phyloP scores from a whole-genome alignment of 1,140 invertebrate species.

The Cyclargus thomasi region DNA sequence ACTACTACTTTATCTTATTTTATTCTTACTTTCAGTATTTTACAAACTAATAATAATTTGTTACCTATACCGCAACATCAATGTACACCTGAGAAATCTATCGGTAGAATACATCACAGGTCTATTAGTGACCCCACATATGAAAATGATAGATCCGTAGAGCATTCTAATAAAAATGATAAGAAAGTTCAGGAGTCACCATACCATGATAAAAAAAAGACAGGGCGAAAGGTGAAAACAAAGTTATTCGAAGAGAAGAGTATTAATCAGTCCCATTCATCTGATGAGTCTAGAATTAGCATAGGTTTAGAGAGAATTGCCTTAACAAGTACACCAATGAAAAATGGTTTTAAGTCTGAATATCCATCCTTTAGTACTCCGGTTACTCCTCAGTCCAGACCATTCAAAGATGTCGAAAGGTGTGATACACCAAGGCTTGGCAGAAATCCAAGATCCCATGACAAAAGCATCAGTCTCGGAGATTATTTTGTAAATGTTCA shows the following conservation, averaged over 20 bases:
- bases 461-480: constrained; percentile 57
- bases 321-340: constrained; percentile 56
- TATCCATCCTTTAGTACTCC: constrained; percentile 47
- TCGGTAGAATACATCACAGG: constrained; percentile 46
- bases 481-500: constrained; percentile 55
- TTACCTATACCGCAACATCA: constrained; percentile 48
- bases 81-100: constrained; percentile 52
- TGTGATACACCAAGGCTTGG: constrained; percentile 56
- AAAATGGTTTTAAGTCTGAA: constrained; percentile 74
- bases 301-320: constrained; percentile 47
- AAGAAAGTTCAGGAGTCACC: constrained; percentile 56
- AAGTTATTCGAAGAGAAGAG: constrained; percentile 58
- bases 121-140: constrained; percentile 63
- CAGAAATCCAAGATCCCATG: constrained; percentile 49
- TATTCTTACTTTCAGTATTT: constrained; percentile 41
- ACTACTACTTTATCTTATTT: too few relatives aligned
- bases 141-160: constrained; percentile 48
- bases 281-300: constrained; percentile 56
- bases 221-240: constrained; percentile 53
- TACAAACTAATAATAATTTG: constrained; percentile 55
- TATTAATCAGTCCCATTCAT: constrained; percentile 38
- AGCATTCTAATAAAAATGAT: constrained; percentile 44
- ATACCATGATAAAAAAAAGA: constrained; percentile 46
- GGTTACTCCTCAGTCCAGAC: constrained; percentile 43
- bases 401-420: constrained; percentile 46